Percentiles rank a stretch among this genome's conserved stretches.
phyloP scores from a whole-genome alignment of 2,113 vertebrate species.

The Dendrocopos noguchii region DNA sequence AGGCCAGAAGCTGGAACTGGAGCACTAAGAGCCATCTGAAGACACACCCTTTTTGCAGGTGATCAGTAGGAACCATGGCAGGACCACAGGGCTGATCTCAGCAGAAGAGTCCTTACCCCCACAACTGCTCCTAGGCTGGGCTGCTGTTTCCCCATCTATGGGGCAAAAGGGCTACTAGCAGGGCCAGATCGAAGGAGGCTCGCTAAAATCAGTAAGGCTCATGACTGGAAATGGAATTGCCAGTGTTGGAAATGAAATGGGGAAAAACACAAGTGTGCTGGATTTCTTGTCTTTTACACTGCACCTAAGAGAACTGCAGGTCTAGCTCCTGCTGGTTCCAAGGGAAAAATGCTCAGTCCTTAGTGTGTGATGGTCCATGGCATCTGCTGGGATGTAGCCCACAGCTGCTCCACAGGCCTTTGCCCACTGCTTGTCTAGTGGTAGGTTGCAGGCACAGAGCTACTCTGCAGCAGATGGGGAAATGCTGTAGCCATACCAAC shows the following conservation, averaged over 20 bases:
- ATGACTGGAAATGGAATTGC: background rate
- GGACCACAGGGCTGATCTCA: background rate
- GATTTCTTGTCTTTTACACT: background rate
- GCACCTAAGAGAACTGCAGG: background rate
- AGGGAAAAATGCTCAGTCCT: background rate
- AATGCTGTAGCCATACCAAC: fast-evolving
- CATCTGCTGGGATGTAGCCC: background rate
- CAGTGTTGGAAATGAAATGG: background rate
- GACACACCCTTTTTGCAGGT: background rate
- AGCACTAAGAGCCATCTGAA: background rate
- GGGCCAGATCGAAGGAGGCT: background rate
- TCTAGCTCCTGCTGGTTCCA: background rate
- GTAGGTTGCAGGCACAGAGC: background rate
- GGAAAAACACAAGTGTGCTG: background rate
- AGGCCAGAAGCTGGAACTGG: background rate
- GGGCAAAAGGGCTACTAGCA: background rate
- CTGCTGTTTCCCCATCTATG: background rate
- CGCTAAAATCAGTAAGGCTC: background rate
- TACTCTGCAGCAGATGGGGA: fast-evolving
- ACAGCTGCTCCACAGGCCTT: background rate
- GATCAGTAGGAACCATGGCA: background rate
- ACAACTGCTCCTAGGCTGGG: background rate
- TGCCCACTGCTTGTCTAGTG: fast-evolving
- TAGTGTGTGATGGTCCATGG: background rate
- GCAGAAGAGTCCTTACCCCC: background rate